These are phyloP conservation scores for Lymantria monacha DNA, from an alignment of 2,888 invertebrate species.

Conservation along the genomic window DNA sequence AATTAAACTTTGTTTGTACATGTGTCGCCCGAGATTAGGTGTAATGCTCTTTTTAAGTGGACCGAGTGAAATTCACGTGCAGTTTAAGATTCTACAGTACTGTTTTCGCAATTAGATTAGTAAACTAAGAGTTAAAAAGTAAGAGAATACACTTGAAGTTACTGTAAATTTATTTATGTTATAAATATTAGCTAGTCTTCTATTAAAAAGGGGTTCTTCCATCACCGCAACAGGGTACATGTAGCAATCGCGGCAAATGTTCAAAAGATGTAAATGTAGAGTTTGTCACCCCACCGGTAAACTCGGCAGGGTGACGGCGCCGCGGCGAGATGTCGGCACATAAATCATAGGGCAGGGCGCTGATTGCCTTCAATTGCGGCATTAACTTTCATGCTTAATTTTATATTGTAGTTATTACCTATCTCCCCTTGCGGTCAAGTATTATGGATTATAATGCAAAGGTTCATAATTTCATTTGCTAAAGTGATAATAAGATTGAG, in stretches of 20 bases:
- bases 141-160: too few species aligned
- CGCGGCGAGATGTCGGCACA: conserved; percentile 34
- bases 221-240: conserved; percentile 33
- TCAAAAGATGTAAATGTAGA: conserved; percentile 66
- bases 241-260: conserved; percentile 49
- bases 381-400: conserved; percentile 78
- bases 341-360: conserved; percentile 74
- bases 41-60: conserved; percentile 80
- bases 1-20: conserved; percentile 82
- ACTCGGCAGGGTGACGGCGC: conserved; percentile 18
- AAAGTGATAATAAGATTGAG: not conserved
- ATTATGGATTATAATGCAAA: conserved; percentile 28
- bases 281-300: conserved; percentile 17
- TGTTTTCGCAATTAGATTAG: conserved; percentile 55
- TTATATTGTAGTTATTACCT: conserved; percentile 54
- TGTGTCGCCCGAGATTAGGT: conserved; percentile 81
- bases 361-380: conserved; percentile 78
- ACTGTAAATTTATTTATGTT: too few species aligned
- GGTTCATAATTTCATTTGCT: not conserved
- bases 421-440: conserved; percentile 46
- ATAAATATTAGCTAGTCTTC: not conserved
- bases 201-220: conserved; percentile 31
- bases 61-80: conserved; percentile 68
- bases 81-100: conserved; percentile 73
- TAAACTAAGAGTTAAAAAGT: too few species aligned